Conservation (phyloP, 2,888 invertebrate genomes). For the Parasteatoda lunata region DNA sequence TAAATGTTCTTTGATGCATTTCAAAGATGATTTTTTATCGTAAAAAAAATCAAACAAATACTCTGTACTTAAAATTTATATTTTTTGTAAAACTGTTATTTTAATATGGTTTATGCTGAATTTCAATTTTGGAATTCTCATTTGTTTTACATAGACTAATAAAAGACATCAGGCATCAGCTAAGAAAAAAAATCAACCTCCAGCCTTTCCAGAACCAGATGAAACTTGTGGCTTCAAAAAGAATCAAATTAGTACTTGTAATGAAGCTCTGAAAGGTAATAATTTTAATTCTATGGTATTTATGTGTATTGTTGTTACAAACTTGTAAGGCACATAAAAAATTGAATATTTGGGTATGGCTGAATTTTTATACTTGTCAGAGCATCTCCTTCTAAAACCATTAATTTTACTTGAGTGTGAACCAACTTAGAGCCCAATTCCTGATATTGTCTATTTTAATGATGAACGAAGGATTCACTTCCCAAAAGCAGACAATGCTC, state of each 20-base stretch:
- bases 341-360: not conserved
- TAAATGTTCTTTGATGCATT: too few species aligned
- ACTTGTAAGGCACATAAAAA: not conserved
- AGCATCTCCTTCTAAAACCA: too few species aligned
- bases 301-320: not conserved
- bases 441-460: too few species aligned
- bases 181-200: not conserved
- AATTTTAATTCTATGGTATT: not conserved
- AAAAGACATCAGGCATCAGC: not conserved
- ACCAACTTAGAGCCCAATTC: too few species aligned
- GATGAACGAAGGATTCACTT: too few species aligned
- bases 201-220: not conserved
- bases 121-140: not conserved
- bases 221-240: not conserved
- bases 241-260: not conserved
- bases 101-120: not conserved
- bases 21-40: too few species aligned
- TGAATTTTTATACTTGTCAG: too few species aligned
- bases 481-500: too few species aligned
- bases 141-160: not conserved
- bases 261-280: slow-evolving; percentile 8
- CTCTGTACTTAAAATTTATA: not conserved
- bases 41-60: not conserved
- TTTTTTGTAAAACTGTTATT: not conserved
- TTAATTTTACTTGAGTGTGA: too few species aligned